A percentile compares a stretch with the other conserved stretches of the same genome.
Conservation (phyloP, 2,113 vertebrate genomes). For the Genyomyrus donnyi region DNA sequence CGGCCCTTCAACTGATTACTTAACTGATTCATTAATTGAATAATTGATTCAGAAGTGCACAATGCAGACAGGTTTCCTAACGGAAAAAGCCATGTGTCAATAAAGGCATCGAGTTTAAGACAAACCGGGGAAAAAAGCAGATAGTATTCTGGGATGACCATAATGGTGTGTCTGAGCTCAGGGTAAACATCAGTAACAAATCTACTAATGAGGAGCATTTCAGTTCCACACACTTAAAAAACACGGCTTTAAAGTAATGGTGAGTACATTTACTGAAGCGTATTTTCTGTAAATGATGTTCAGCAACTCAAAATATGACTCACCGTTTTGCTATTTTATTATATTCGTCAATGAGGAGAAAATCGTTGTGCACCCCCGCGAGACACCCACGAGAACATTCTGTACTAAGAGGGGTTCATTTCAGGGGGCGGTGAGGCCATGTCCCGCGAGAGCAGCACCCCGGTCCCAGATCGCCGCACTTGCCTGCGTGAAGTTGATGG, state of each 20-base stretch:
- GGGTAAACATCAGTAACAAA: background rate
- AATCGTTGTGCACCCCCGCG: background rate
- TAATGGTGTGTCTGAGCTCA: background rate
- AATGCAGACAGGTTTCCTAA: background rate
- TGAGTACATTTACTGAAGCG: background rate
- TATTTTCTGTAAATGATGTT: background rate
- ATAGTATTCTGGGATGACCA: background rate
- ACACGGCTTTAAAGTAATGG: background rate
- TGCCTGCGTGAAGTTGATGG: conserved; percentile 98
- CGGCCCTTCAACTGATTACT: background rate
- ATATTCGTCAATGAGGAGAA: background rate
- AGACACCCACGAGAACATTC: background rate
- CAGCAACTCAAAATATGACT: background rate
- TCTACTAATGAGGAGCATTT: background rate
- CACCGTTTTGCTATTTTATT: background rate
- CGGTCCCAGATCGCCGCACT: background rate
- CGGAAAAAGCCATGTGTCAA: background rate
- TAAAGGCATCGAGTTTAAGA: background rate
- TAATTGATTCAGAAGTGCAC: background rate
- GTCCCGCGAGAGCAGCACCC: background rate
- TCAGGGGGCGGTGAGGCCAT: background rate
- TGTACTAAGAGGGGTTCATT: background rate
- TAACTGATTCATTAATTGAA: background rate
- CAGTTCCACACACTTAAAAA: background rate
- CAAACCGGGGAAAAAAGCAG: background rate